Evolutionary conservation across 2,797 vertebrate genomes (phyloP), one percentile per base, ranked within the genome.

Genomic region (Gallinago nigripennis): DNA sequence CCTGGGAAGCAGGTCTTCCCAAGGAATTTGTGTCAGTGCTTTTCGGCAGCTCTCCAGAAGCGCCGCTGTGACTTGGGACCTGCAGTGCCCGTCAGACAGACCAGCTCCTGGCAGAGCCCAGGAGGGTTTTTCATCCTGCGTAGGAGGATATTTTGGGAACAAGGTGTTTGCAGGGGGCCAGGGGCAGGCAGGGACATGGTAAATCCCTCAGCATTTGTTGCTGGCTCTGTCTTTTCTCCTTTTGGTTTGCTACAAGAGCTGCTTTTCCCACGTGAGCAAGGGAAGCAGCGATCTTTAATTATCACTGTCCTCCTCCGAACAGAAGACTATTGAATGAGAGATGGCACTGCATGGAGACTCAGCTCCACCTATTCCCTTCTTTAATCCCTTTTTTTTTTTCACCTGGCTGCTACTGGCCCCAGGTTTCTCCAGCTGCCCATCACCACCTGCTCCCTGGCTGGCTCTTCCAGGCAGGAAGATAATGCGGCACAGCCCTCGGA

Each of bases 391-490:
- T 53, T 14, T 53, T 53, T 19, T 53, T 51, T 41, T 57, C 61
- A 68, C 16, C 51, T 31, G 60, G 68, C 48, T 89, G 54, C 72
- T 95, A 72, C 65, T 45, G 39, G 24, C 33, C 51, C 37, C 45
- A 10, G 37, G 2, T 39, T 33, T 53, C 63, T 87, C 45, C 79
- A 41, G 39, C 65, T 73, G 56, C 82, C n/a, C 63, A 18, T 35
- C 41, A 23, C 35, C 8, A 2, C 25, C 41, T 20, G 84, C 37
- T 90, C 28, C 28, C 33, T 0, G 0, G 6, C 3, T 1, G 4
- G 39, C 43, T 33, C 17, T 30, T 27, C 35, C 31, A 43, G 7
- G 11, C 64, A 73, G 65, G 31, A 63, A 4, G 15, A 21, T 11
- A 3, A n/a, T 3, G 1, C 1, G 12, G 41, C 41, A 15, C 61